These are phyloP conservation scores for Coluber constrictor DNA, from an alignment of 2,797 vertebrate genomes.

Conservation along the genomic window DNA sequence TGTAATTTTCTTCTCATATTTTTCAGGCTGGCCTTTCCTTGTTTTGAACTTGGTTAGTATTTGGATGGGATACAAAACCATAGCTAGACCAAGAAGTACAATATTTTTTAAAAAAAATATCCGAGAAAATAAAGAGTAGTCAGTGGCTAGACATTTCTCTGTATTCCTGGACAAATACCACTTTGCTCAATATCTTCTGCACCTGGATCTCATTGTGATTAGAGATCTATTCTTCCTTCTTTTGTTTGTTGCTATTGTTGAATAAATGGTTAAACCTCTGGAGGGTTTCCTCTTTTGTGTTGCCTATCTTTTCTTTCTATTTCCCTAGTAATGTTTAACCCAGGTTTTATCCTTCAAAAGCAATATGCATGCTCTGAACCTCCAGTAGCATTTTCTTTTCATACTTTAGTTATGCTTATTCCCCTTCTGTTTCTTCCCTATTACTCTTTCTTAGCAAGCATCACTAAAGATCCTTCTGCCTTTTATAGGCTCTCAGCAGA, in stretches of 20 bases:
- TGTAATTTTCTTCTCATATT: not conserved
- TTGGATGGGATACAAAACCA: not conserved
- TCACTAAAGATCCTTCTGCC: not conserved
- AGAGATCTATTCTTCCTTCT: not conserved
- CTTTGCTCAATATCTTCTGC: slow-evolving; percentile 1
- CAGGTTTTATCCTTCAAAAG: slow-evolving; percentile 44
- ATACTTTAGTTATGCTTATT: slow-evolving; percentile 2
- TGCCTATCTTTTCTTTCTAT: slow-evolving; percentile 15
- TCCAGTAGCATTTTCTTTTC: slow-evolving; percentile 16
- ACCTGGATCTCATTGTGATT: not conserved
- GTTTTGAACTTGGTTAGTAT: not conserved
- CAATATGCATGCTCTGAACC: slow-evolving; percentile 16
- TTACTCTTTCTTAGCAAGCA: not conserved
- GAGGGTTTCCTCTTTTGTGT: slow-evolving; percentile 28
- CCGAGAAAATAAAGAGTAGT: not conserved
- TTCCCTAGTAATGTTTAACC: slow-evolving; percentile 26
- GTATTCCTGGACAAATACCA: slow-evolving; percentile 11
- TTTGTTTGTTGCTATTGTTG: slow-evolving; percentile 30
- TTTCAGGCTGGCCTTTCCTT: not conserved
- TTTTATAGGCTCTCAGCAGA: not conserved
- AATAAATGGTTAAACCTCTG: slow-evolving; percentile 24
- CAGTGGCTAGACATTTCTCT: not conserved
- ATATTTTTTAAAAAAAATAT: not conserved
- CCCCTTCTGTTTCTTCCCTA: not conserved
- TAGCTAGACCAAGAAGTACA: not conserved